Evolutionary conservation across 2,888 invertebrate species (phyloP), one percentile per base, ranked within the genome.

Genomic region (Adineta ricciae): DNA sequence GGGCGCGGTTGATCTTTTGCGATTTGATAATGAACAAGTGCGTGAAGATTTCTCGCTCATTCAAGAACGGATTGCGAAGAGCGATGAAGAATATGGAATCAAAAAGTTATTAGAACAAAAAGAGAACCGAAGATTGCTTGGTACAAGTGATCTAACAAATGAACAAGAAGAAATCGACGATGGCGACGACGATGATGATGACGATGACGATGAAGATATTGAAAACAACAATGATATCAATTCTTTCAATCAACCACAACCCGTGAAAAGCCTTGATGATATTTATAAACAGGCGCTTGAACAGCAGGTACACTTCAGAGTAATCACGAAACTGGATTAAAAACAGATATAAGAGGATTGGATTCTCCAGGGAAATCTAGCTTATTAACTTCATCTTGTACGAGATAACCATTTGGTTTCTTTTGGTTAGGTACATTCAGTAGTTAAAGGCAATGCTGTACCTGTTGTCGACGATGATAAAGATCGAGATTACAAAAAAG

Each of bases 341-440:
- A n/a, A n/a, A n/a, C n/a, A n/a, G n/a, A n/a, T n/a, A n/a, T n/a
- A n/a, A n/a, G n/a, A n/a, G n/a, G n/a, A n/a, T n/a, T n/a, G n/a
- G n/a, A n/a, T n/a, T n/a, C n/a, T n/a, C n/a, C n/a, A n/a, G n/a
- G n/a, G n/a, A n/a, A n/a, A n/a, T n/a, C n/a, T n/a, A n/a, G n/a
- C n/a, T n/a, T n/a, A n/a, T n/a, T n/a, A n/a, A n/a, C n/a, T n/a
- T n/a, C n/a, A n/a, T n/a, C n/a, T n/a, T n/a, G n/a, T n/a, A n/a
- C n/a, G n/a, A n/a, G n/a, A n/a, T n/a, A n/a, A n/a, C n/a, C n/a
- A n/a, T n/a, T n/a, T n/a, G n/a, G n/a, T n/a, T n/a, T n/a, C n/a
- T n/a, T n/a, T n/a, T 49, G 93, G 92, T 91, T 95, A 24, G 92
- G 93, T 0, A 95, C 95, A 90, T 94, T 94, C 0, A 91, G 93